Evolutionary conservation across 2,888 invertebrate genomes (phyloP).

Genomic region (Bugula neritina): DNA sequence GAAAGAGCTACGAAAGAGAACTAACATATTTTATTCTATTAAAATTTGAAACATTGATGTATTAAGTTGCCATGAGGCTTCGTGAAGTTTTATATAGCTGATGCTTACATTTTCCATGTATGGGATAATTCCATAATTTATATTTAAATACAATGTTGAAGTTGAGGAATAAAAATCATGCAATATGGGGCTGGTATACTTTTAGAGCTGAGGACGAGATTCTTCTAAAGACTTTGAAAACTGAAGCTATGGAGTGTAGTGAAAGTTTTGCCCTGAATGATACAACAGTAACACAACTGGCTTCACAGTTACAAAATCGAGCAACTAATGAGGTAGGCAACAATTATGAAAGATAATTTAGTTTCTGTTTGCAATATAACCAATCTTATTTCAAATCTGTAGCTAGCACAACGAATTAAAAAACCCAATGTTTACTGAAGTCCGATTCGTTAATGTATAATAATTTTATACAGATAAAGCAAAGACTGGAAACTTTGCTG

Average conservation of each 20-base stretch:
- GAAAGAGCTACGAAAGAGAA: no score
- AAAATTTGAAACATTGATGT: no score
- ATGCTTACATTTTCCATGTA: no score
- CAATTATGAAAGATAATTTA: neutral
- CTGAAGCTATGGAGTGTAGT: neutral
- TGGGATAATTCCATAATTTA: no score
- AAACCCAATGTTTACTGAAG: neutral
- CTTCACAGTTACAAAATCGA: neutral
- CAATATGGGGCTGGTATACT: no score
- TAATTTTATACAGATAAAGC: slow-evolving; percentile 15
- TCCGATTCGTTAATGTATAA: neutral
- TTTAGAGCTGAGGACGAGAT: slow-evolving; percentile 2
- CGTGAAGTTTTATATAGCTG: no score
- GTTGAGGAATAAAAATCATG: no score
- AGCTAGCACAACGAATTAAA: no score
- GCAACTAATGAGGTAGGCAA: neutral
- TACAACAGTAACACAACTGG: neutral
- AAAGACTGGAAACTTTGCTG: slow-evolving; percentile 7
- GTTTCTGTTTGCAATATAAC: neutral
- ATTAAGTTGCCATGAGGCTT: no score
- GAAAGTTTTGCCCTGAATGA: neutral
- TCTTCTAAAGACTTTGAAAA: neutral
- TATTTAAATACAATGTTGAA: no score
- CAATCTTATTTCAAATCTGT: neutral
- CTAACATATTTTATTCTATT: no score